These are phyloP conservation scores for Nothoprocta perdicaria DNA, from an alignment of 2,113 vertebrate genomes.

Conservation along the genomic window DNA sequence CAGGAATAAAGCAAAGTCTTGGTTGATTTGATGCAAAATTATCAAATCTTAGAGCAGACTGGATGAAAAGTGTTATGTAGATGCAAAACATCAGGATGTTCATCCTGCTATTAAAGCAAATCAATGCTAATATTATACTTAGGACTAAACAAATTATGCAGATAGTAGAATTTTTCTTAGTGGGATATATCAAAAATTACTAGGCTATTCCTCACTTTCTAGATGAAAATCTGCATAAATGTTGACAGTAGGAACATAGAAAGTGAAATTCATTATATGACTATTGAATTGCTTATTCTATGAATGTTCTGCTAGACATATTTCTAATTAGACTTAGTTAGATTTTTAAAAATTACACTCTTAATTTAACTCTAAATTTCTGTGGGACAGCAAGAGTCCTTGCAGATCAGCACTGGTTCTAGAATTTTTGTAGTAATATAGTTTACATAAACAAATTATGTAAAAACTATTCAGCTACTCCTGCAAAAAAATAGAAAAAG, in stretches of 20 bases:
- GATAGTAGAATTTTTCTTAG: background rate
- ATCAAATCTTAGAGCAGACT: background rate
- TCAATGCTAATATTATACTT: background rate
- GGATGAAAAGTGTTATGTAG: background rate
- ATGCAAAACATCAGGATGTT: background rate
- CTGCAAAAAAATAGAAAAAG: background rate
- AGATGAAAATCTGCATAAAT: background rate
- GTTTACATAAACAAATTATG: background rate
- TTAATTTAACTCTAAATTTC: background rate
- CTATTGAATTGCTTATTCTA: background rate
- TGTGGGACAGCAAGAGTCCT: background rate
- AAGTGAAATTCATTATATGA: background rate
- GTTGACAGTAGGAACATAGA: background rate
- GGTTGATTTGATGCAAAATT: background rate
- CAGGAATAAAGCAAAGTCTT: background rate
- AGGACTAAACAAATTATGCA: background rate
- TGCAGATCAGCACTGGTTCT: background rate
- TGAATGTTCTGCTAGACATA: background rate
- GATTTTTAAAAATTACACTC: background rate
- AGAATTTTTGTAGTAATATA: background rate
- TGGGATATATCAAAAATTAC: background rate
- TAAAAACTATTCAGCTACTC: background rate
- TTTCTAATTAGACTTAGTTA: background rate
- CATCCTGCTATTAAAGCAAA: background rate
- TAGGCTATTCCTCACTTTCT: background rate